Conservation (phyloP, 2,113 vertebrate species). For the Danio rerio region DNA sequence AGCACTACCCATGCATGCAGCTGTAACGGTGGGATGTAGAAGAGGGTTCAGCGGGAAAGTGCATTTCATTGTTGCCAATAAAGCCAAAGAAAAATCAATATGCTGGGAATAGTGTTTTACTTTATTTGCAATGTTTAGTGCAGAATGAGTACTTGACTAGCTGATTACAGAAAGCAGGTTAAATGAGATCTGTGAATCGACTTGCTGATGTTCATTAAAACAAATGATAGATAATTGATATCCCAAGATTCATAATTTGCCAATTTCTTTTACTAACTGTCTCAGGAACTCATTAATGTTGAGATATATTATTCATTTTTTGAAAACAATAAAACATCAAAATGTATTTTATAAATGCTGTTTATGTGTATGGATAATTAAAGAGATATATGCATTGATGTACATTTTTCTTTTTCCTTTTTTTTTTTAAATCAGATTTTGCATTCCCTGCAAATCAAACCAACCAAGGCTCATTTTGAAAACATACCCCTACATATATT, state of each 20-base stretch:
- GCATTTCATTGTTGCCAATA: background rate
- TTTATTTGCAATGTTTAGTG: background rate
- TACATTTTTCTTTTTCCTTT: background rate
- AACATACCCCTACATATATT: too few relatives aligned
- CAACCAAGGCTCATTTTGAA: background rate
- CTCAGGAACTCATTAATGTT: too few relatives aligned
- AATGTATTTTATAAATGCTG: too few relatives aligned
- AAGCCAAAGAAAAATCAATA: background rate
- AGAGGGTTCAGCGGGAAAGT: background rate
- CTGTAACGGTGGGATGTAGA: background rate
- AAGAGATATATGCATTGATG: too few relatives aligned
- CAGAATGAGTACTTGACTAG: background rate
- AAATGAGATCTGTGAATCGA: background rate
- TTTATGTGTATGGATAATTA: too few relatives aligned
- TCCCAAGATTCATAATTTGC: background rate
- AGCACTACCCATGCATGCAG: background rate
- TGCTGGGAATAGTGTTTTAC: background rate
- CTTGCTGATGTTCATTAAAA: background rate
- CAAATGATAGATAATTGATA: background rate
- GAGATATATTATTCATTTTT: too few relatives aligned
- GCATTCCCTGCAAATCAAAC: background rate
- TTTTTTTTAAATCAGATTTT: background rate
- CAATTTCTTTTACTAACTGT: too few relatives aligned
- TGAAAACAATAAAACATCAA: too few relatives aligned
- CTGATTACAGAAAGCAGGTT: constrained; percentile 19